These are phyloP conservation scores for Sparidentex hasta DNA, from an alignment of 2,797 vertebrate genomes.

Conservation along the genomic window DNA sequence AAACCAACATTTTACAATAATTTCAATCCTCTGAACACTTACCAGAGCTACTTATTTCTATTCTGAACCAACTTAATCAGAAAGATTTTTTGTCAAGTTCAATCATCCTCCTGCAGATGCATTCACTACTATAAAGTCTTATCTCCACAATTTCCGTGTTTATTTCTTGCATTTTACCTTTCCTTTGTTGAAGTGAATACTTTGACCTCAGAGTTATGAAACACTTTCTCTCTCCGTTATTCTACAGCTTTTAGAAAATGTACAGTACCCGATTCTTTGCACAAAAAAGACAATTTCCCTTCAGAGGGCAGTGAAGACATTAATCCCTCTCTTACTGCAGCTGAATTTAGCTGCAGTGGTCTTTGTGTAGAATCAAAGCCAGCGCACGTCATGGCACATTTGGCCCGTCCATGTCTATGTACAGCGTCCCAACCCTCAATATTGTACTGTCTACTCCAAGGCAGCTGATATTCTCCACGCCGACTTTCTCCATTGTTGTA, in stretches of 20 bases:
- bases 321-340: conserved; percentile 49
- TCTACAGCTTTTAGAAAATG: conserved; percentile 13
- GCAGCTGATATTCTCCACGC: conserved; percentile 30
- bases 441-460: conserved; percentile 5
- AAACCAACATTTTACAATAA: too few species aligned
- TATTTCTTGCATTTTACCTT: too few species aligned
- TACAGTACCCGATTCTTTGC: neutral
- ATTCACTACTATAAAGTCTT: too few species aligned
- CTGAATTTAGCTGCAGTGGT: conserved; percentile 37
- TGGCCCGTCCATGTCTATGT: conserved; percentile 22
- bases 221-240: conserved; percentile 21
- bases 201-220: conserved; percentile 27
- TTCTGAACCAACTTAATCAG: too few species aligned
- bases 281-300: conserved; percentile 32
- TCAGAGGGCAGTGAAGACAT: conserved; percentile 36
- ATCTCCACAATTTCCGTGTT: too few species aligned
- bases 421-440: conserved; percentile 19
- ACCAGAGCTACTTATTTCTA: too few species aligned
- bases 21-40: too few species aligned
- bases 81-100: too few species aligned
- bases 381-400: conserved; percentile 32
- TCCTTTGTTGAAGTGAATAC: neutral
- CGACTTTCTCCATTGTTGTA: conserved; percentile 34
- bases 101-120: too few species aligned
- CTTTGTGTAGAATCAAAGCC: conserved; percentile 49